Evolutionary conservation across 1,140 invertebrate species (phyloP), one percentile per base, ranked within the genome.

Genomic region (Neodiprion fabricii): DNA sequence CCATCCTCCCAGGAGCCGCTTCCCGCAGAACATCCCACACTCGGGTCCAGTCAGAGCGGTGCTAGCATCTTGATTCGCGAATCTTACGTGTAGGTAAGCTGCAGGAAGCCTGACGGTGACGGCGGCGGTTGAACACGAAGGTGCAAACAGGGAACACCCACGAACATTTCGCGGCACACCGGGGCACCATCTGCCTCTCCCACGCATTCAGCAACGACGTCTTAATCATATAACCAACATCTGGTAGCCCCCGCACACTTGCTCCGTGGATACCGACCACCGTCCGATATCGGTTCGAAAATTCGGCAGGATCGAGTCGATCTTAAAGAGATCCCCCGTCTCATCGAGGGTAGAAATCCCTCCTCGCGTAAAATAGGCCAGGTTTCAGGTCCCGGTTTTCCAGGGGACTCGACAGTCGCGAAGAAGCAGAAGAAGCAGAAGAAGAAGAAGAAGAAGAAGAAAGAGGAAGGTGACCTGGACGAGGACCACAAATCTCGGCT

Each of bases 401-500:
- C 28, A 40, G 28, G 2, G 28, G 28, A 40, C 28, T 40, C 28
- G 28, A 40, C 1, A 40, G 28, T 40, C 28, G 28, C 28, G 28
- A 40, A 40, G 28, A 40, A 40, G 28, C 1, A 14, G 67, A 12
- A 21, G 7, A 9, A 3, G n/a, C 17, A 21, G 1, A 2, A 11
- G 23, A 69, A 69, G 40, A 7, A 23, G 40, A 69, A 14, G 2
- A 69, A 69, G 21, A 69, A 69, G 23, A 47, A 69, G 40, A 69
- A 69, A 69, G 21, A 9, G 67, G 11, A 14, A 69, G 17, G 11
- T 17, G 11, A 40, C 28, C 28, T 40, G 28, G 28, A 61, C 53
- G 4, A 12, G 53, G 11, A 61, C 53, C 53, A 61, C 11, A 17
- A 61, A 40, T 40, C 84, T 79, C 75, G 61, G 76, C 81, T 87